These are phyloP conservation scores for Pteropus rufus DNA, from an alignment of 2,797 vertebrate species.

Conservation along the genomic window DNA sequence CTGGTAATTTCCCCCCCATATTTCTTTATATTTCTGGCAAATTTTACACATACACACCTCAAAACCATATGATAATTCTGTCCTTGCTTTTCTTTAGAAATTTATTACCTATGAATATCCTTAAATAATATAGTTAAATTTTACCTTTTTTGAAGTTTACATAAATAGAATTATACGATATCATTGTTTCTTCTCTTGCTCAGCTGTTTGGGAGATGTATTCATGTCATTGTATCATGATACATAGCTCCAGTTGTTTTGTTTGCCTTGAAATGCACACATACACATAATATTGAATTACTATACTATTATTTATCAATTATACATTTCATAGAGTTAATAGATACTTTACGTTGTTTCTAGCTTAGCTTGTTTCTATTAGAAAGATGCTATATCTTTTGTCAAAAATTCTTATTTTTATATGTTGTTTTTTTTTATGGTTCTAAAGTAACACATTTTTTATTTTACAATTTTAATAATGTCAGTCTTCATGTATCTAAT, in stretches of 20 bases:
- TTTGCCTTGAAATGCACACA: background rate
- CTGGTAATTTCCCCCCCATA: background rate
- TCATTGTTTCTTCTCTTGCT: background rate
- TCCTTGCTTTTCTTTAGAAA: background rate
- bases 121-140: background rate
- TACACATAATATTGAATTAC: background rate
- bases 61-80: background rate
- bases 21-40: background rate
- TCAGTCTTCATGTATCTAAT: background rate
- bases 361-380: background rate
- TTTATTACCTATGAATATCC: background rate
- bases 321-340: background rate
- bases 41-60: background rate
- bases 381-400: background rate
- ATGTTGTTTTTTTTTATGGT: background rate
- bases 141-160: background rate
- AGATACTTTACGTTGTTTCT: background rate
- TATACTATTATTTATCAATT: background rate
- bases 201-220: background rate
- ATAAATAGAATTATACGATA: background rate
- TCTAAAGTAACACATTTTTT: background rate
- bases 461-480: background rate
- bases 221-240: background rate
- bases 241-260: background rate
- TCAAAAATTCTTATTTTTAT: background rate